These are phyloP conservation scores for Tenualosa ilisha DNA, from an alignment of 2,797 vertebrate genomes.

Conservation along the genomic window DNA sequence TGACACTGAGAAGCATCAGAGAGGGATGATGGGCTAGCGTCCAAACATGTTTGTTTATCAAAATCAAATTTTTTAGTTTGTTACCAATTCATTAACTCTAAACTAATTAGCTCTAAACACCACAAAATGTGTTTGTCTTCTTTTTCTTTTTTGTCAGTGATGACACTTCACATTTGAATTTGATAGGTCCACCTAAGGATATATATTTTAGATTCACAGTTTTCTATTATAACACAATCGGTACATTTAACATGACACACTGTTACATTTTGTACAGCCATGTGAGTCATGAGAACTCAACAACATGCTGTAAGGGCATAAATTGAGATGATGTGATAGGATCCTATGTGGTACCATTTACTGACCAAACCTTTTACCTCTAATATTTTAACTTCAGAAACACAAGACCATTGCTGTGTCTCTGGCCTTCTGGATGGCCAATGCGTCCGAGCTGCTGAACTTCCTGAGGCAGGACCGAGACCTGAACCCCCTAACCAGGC, in stretches of 20 bases:
- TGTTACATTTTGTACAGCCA: not conserved
- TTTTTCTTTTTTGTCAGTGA: no score
- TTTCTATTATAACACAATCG: conserved; percentile 38
- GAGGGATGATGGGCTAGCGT: no score
- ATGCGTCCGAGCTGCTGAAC: conserved; percentile 90
- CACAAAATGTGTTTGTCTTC: no score
- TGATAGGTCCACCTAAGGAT: not conserved
- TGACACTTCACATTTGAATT: not conserved
- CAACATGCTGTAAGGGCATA: not conserved
- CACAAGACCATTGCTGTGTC: conserved; percentile 85
- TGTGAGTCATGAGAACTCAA: not conserved
- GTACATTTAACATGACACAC: not conserved
- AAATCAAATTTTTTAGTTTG: no score
- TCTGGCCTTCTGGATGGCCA: conserved; percentile 94
- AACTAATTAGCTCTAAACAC: no score
- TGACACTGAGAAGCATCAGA: no score
- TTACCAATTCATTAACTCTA: no score
- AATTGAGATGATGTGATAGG: not conserved
- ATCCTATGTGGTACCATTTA: not conserved
- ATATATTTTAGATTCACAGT: not conserved
- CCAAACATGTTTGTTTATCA: no score
- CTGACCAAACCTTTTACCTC: not conserved
- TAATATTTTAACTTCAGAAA: conserved; percentile 77
- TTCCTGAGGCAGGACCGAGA: conserved; percentile 89
- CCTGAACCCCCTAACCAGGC: conserved; percentile 80